These are phyloP conservation scores for Anomalospiza imberbis DNA, from an alignment of 2,797 vertebrate species.

Conservation along the genomic window DNA sequence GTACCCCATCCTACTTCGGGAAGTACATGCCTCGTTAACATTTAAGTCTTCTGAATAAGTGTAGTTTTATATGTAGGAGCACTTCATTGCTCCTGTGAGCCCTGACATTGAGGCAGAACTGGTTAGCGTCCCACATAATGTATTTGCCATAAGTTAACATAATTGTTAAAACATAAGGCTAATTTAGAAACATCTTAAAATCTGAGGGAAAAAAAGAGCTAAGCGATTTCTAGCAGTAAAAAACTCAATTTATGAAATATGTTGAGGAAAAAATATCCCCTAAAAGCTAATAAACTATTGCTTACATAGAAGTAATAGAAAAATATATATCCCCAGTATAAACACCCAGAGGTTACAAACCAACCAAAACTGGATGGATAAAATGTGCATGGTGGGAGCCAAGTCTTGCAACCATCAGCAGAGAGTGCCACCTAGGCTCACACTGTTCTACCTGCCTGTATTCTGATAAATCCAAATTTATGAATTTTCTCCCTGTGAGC, in stretches of 20 bases:
- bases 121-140: neutral
- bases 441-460: neutral
- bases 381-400: neutral
- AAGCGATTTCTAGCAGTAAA: neutral
- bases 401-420: neutral
- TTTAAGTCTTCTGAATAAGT: neutral
- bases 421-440: neutral
- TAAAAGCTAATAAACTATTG: neutral
- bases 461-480: neutral
- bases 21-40: neutral
- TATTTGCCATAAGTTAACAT: neutral
- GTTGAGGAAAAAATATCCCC: neutral
- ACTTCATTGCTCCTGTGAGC: neutral
- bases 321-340: neutral
- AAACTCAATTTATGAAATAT: neutral
- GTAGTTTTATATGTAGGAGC: neutral
- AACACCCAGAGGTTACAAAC: neutral
- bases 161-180: neutral
- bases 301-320: neutral
- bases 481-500: neutral
- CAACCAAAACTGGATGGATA: neutral
- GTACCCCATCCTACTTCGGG: neutral
- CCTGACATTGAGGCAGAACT: neutral
- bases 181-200: neutral
- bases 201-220: neutral